phyloP scores from a whole-genome alignment of 2,113 vertebrate genomes.

The Maccullochella peelii region DNA sequence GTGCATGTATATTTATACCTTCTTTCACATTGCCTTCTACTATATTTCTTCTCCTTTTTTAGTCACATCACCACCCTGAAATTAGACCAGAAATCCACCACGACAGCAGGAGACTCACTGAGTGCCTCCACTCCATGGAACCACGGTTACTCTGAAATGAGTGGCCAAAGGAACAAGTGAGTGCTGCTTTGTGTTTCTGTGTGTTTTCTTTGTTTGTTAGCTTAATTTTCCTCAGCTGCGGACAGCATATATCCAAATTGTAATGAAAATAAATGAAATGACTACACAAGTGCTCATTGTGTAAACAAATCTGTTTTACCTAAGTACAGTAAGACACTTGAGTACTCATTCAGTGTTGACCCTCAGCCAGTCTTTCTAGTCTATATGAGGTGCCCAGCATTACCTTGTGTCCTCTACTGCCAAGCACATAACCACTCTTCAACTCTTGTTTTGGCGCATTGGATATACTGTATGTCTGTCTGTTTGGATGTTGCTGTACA shows the following conservation, averaged over 20 bases:
- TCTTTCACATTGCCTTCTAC: neutral
- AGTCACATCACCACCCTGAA: constrained; percentile 95
- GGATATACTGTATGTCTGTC: neutral
- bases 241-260: neutral
- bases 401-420: neutral
- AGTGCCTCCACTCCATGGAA: constrained; percentile 88
- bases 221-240: neutral
- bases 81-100: constrained; percentile 92
- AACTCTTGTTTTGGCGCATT: neutral
- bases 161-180: constrained; percentile 97
- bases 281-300: neutral
- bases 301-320: neutral
- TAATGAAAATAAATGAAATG: neutral
- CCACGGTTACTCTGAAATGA: constrained; percentile 94
- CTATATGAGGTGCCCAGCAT: neutral
- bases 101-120: constrained; percentile 81
- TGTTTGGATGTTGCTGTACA: constrained; percentile 1
- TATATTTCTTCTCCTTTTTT: constrained; percentile 13
- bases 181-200: constrained; percentile 52
- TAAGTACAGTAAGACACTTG: too few relatives aligned
- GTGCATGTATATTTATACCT: neutral
- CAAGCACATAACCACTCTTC: neutral
- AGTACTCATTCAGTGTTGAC: neutral
- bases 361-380: neutral
- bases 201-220: constrained; percentile 5